These are phyloP conservation scores for Cryptomyrus ogoouensis DNA, from an alignment of 2,113 vertebrate species.

Conservation along the genomic window DNA sequence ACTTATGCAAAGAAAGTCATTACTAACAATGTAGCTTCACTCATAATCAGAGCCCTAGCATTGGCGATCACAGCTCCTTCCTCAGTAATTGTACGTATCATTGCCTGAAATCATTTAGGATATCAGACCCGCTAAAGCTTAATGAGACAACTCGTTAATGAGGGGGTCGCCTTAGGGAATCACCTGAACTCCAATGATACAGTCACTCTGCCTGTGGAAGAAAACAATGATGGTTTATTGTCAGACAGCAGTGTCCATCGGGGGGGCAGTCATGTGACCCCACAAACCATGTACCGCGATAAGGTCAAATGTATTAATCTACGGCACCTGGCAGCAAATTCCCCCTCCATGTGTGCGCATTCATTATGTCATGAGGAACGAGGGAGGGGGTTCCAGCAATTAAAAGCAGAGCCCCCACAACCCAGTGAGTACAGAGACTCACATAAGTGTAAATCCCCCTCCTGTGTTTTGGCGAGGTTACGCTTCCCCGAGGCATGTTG, in stretches of 20 bases:
- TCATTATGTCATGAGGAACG: conserved; percentile 30
- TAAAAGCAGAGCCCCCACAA: conserved; percentile 57
- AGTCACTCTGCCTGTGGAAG: background rate
- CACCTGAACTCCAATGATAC: background rate
- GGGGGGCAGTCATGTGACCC: background rate
- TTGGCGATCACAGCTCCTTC: background rate
- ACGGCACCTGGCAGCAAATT: background rate
- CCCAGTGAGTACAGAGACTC: conserved; percentile 61
- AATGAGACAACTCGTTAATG: background rate
- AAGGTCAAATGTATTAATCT: conserved; percentile 21
- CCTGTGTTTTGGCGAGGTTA: conserved; percentile 36
- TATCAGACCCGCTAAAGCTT: background rate
- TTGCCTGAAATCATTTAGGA: background rate
- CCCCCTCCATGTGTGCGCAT: conserved; percentile 55
- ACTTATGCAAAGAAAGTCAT: background rate
- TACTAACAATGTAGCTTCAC: background rate
- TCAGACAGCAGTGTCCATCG: background rate
- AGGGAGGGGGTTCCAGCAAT: conserved; percentile 42
- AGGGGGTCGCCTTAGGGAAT: background rate
- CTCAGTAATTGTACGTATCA: background rate
- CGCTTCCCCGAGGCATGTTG: background rate
- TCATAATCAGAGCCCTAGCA: background rate
- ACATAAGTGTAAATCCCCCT: conserved; percentile 53
- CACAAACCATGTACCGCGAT: conserved; percentile 45
- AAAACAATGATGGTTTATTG: background rate